A percentile compares a stretch with the other conserved stretches of the same genome.
Conservation (phyloP, 2,888 invertebrate genomes). For the Ectropis crepuscularia region DNA sequence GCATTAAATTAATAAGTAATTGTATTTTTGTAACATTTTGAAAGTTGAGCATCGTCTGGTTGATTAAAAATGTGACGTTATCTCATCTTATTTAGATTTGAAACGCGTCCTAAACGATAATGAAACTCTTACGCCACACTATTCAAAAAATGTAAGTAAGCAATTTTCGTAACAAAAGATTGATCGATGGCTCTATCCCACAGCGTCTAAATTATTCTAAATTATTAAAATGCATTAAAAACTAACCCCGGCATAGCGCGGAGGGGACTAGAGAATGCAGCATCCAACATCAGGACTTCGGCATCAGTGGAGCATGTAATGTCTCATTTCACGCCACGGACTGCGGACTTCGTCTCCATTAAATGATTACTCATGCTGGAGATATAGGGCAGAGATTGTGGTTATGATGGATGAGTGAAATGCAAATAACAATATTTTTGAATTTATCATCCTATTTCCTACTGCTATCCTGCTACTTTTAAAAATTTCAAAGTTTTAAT, state of each 20-base stretch:
- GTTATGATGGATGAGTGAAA: constrained; percentile 19
- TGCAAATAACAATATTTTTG: constrained; percentile 7
- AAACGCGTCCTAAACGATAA: not conserved
- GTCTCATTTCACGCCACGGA: constrained; percentile 73
- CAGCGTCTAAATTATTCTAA: constrained; percentile 18
- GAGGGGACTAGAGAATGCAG: constrained; percentile 40
- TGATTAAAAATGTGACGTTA: no score
- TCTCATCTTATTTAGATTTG: no score
- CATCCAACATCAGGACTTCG: constrained; percentile 54
- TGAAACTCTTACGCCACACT: not conserved
- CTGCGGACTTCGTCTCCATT: constrained; percentile 75
- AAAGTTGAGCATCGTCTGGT: no score
- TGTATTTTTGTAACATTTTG: no score
- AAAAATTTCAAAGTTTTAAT: no score
- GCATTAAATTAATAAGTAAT: no score
- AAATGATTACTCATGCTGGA: constrained; percentile 60
- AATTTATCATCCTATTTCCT: no score
- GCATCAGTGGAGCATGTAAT: constrained; percentile 68
- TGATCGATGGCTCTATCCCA: constrained; percentile 24
- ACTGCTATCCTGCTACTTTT: no score
- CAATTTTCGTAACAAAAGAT: constrained; percentile 20
- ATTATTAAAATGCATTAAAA: constrained; percentile 40
- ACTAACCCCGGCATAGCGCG: constrained; percentile 28
- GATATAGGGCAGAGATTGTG: constrained; percentile 29
- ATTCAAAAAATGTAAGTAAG: constrained; percentile 4